Evolutionary conservation across 2,113 vertebrate species (phyloP).

Genomic region (Natator depressus): DNA sequence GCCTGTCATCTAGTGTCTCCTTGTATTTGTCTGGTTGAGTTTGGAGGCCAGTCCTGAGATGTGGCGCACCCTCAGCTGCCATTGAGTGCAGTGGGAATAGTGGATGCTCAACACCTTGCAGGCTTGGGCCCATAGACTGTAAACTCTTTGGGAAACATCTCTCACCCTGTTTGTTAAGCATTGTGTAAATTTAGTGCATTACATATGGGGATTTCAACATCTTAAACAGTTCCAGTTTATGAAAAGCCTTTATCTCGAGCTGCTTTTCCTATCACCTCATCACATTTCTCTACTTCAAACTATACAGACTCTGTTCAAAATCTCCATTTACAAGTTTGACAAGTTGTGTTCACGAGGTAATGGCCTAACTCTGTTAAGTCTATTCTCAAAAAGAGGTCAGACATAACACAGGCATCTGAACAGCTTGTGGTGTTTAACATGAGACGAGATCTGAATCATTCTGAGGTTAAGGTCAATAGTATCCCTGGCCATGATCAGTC

Average conservation of each 20-base stretch:
- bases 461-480: not conserved
- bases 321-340: not conserved
- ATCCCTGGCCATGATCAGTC: not conserved
- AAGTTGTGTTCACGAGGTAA: not conserved
- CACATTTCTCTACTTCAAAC: not conserved
- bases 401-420: not conserved
- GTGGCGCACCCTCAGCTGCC: too few relatives aligned
- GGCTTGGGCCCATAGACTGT: not conserved
- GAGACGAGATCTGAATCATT: not conserved
- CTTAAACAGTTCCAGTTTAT: not conserved
- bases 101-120: not conserved
- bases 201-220: not conserved
- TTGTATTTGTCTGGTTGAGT: too few relatives aligned
- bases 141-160: not conserved
- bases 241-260: not conserved
- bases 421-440: accelerated
- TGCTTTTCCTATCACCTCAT: not conserved
- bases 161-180: not conserved
- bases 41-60: too few relatives aligned
- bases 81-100: not conserved
- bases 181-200: not conserved
- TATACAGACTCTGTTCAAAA: not conserved
- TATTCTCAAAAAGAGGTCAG: not conserved
- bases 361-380: not conserved
- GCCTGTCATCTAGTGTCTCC: not conserved